phyloP scores from a whole-genome alignment of 2,888 invertebrate genomes.

The Dysmachus trigonus region DNA sequence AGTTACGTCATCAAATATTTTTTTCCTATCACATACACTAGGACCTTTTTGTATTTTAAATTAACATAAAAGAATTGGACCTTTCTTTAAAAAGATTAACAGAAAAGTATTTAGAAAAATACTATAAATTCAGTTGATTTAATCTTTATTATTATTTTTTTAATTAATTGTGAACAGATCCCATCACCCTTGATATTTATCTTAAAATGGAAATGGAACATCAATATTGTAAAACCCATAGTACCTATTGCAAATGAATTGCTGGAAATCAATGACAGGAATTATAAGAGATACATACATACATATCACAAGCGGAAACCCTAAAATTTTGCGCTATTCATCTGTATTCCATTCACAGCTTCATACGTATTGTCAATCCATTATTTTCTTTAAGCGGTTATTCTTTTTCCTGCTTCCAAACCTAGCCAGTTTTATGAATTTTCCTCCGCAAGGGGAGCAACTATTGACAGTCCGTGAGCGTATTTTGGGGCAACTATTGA shows the following conservation, averaged over 20 bases:
- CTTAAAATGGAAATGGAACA: not conserved
- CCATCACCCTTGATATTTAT: not conserved
- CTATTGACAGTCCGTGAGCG: not conserved
- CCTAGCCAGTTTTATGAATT: no score
- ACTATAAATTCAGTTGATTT: not conserved
- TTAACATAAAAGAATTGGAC: no score
- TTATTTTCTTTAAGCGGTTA: not conserved
- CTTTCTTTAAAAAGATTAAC: not conserved
- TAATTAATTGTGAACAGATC: not conserved
- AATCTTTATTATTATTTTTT: not conserved
- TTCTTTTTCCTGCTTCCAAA: not conserved
- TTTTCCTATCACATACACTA: not conserved
- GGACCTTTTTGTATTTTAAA: no score
- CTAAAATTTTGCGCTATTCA: not conserved
- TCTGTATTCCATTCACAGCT: not conserved
- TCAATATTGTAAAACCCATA: not conserved
- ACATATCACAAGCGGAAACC: not conserved
- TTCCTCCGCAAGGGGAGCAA: no score
- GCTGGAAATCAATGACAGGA: not conserved
- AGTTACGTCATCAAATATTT: not conserved
- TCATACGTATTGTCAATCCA: not conserved
- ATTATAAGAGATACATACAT: not conserved
- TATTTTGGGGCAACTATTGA: not conserved
- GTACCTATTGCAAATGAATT: not conserved
- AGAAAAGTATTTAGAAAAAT: not conserved